These are phyloP conservation scores for Tauraco hartlaubi DNA, from an alignment of 2,797 vertebrate species.

Conservation along the genomic window DNA sequence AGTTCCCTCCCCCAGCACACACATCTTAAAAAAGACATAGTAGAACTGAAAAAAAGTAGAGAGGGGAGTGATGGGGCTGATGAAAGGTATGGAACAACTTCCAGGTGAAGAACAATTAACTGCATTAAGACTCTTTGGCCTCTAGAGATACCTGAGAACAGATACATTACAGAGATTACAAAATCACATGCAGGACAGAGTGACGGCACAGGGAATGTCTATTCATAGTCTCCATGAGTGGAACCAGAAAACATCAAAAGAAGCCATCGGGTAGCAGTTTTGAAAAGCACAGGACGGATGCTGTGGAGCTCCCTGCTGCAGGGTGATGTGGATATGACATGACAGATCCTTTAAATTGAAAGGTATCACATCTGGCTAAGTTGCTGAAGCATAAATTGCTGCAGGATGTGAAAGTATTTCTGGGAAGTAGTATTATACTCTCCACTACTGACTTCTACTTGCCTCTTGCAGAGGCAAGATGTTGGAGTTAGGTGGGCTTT, in stretches of 20 bases:
- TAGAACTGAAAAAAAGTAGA: neutral
- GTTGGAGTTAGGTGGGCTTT: neutral
- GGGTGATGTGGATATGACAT: neutral
- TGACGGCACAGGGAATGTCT: neutral
- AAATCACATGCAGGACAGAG: neutral
- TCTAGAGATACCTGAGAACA: neutral
- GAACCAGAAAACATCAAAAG: neutral
- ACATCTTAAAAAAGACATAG: conserved; percentile 45
- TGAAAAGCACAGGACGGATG: neutral
- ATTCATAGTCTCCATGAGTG: neutral
- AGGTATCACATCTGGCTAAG: neutral
- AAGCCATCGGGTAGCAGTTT: neutral
- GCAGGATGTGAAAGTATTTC: conserved; percentile 1
- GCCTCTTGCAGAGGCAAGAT: neutral
- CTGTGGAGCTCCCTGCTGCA: neutral
- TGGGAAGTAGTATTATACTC: neutral
- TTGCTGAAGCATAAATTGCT: neutral
- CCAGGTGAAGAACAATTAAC: conserved; percentile 36
- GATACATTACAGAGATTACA: neutral
- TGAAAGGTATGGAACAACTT: conserved; percentile 41
- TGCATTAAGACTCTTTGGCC: neutral
- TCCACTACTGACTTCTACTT: neutral
- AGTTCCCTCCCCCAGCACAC: neutral
- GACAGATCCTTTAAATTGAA: neutral
- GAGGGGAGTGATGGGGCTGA: neutral